These are phyloP conservation scores for Gymnosoma rotundatum DNA, from an alignment of 2,888 invertebrate species.

Conservation along the genomic window DNA sequence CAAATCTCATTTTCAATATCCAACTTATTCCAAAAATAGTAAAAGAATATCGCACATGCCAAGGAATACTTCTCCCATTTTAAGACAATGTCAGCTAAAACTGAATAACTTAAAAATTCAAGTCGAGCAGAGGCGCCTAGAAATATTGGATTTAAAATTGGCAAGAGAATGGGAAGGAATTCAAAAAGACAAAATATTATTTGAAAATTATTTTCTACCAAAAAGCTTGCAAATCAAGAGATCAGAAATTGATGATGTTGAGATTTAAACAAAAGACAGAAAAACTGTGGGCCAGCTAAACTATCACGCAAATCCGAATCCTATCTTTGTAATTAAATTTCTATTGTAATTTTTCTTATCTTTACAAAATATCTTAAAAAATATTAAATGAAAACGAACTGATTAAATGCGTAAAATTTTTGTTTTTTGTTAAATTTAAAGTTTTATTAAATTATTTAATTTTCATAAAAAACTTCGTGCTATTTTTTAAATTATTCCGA, in stretches of 20 bases:
- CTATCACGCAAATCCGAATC: no score
- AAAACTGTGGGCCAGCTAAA: no score
- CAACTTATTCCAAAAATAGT: not conserved
- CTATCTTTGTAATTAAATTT: no score
- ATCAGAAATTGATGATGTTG: not conserved
- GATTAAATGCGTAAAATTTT: no score
- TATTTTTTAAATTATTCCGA: no score
- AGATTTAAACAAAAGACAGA: no score
- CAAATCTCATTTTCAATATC: not conserved
- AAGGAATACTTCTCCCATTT: not conserved
- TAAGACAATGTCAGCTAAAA: constrained; percentile 63
- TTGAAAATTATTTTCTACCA: constrained; percentile 73
- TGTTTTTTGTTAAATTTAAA: no score
- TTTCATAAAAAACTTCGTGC: no score
- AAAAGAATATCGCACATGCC: not conserved
- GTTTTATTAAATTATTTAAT: no score
- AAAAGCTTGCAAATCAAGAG: not conserved
- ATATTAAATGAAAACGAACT: no score
- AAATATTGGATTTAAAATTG: constrained; percentile 76
- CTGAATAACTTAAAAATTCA: constrained; percentile 75
- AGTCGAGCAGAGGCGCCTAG: constrained; percentile 76
- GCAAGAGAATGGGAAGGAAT: constrained; percentile 76
- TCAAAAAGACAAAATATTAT: constrained; percentile 73
- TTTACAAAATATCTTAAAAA: no score
- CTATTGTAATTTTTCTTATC: no score